phyloP scores from a whole-genome alignment of 2,888 invertebrate genomes.

The Drosophila tripunctata region DNA sequence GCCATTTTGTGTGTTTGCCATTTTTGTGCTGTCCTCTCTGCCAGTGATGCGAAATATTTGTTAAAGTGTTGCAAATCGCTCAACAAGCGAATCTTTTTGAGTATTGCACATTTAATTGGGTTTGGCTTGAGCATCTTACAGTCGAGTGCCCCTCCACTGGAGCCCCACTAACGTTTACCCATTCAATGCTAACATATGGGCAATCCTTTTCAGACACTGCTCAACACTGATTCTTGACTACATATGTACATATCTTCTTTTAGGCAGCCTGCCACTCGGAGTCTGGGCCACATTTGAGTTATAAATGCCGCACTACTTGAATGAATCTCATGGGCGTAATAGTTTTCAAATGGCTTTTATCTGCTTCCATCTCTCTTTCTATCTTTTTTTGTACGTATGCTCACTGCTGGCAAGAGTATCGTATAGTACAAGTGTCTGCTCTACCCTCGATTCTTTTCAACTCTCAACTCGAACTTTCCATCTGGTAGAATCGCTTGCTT shows the following conservation, averaged over 20 bases:
- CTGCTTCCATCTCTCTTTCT: slow-evolving; percentile 25
- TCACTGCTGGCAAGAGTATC: slow-evolving; percentile 32
- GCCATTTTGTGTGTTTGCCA: slow-evolving; percentile 70
- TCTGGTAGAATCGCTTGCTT: slow-evolving; percentile 33
- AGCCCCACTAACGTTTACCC: neutral
- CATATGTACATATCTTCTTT: slow-evolving; percentile 15
- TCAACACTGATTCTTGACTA: slow-evolving; percentile 45
- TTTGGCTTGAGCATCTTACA: slow-evolving; percentile 10
- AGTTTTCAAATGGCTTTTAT: slow-evolving; percentile 78
- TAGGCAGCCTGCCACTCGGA: slow-evolving; percentile 21
- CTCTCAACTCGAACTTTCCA: neutral
- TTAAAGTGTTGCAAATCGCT: slow-evolving; percentile 25
- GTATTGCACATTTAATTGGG: slow-evolving; percentile 14
- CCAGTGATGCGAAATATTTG: slow-evolving; percentile 56
- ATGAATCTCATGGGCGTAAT: slow-evolving; percentile 79
- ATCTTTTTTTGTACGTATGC: slow-evolving; percentile 17
- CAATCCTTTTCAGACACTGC: slow-evolving; percentile 11
- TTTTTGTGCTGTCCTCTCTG: slow-evolving; percentile 41
- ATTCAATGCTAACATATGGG: neutral
- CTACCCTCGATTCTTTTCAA: neutral
- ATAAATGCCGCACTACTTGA: slow-evolving; percentile 78
- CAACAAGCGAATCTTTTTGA: slow-evolving; percentile 5
- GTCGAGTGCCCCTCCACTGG: slow-evolving; percentile 1
- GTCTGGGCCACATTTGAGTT: slow-evolving; percentile 65
- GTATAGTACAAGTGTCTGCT: slow-evolving; percentile 38